A percentile compares a stretch with the other conserved stretches of the same genome.
These are phyloP conservation scores for Astyanax mexicanus DNA, from an alignment of 2,797 vertebrate species.

Conservation along the genomic window DNA sequence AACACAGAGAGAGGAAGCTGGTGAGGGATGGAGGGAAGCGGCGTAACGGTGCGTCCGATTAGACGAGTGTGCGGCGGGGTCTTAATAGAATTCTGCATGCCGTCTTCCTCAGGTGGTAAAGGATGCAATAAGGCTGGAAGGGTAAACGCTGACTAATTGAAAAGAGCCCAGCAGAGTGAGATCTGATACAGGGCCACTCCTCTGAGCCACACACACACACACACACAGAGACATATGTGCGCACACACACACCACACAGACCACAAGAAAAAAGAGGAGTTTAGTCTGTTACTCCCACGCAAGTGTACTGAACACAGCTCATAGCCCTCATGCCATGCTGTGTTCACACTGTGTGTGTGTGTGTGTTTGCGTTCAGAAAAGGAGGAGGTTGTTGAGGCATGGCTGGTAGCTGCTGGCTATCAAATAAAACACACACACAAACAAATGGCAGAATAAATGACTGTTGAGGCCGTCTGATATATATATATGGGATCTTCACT, in stretches of 20 bases:
- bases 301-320: slow-evolving; percentile 30
- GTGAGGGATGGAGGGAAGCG: slow-evolving; percentile 26
- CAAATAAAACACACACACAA: slow-evolving; percentile 35
- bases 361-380: slow-evolving; percentile 32
- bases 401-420: slow-evolving; percentile 30
- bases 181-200: slow-evolving; percentile 65
- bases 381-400: slow-evolving; percentile 24
- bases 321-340: slow-evolving; percentile 30
- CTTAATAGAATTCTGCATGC: slow-evolving; percentile 71
- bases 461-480: slow-evolving; percentile 40
- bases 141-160: slow-evolving; percentile 77
- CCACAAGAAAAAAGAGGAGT: no score
- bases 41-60: slow-evolving; percentile 62
- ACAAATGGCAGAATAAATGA: slow-evolving; percentile 38
- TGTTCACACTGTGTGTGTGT: slow-evolving; percentile 29
- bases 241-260: slow-evolving; percentile 19
- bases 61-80: slow-evolving; percentile 61
- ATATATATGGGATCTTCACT: slow-evolving; percentile 25
- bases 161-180: slow-evolving; percentile 77
- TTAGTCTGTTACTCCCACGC: slow-evolving; percentile 36
- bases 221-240: background rate
- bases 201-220: slow-evolving; percentile 23
- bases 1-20: slow-evolving; percentile 34
- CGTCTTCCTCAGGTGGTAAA: slow-evolving; percentile 70
- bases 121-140: slow-evolving; percentile 45